Conservation (phyloP, 2,113 vertebrate species). For the Perca schrenkii region DNA sequence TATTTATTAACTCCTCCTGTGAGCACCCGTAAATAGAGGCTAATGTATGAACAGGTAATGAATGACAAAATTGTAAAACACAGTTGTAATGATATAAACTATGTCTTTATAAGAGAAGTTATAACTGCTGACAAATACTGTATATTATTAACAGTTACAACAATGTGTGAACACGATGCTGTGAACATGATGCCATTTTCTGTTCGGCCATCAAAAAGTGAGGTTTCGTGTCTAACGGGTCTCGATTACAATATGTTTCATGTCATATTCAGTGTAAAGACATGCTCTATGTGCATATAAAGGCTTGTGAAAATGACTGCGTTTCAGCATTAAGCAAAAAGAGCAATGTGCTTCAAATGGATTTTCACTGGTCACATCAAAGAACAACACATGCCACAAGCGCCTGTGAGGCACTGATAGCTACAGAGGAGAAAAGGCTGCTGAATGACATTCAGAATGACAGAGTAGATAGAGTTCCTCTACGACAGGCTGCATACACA, state of each 20-base stretch:
- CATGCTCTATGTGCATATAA: neutral
- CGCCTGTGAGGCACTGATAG: constrained; percentile 1
- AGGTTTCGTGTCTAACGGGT: neutral
- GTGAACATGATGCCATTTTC: neutral
- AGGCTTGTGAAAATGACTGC: neutral
- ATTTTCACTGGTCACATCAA: constrained; percentile 17
- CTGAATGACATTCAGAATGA: neutral
- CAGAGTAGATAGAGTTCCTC: neutral
- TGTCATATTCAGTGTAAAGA: neutral
- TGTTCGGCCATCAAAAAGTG: neutral
- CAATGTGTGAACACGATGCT: no score
- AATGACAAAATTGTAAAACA: no score
- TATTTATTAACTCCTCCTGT: neutral
- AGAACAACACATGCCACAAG: constrained; percentile 6
- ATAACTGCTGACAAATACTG: no score
- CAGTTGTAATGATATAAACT: neutral
- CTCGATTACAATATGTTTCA: neutral
- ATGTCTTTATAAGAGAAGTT: no score
- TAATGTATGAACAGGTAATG: neutral
- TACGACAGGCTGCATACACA: neutral
- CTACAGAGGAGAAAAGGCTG: neutral
- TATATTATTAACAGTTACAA: no score
- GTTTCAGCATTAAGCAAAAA: constrained; percentile 11
- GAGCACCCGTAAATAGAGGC: no score
- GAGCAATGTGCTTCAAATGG: constrained; percentile 16